phyloP scores from a whole-genome alignment of 2,113 vertebrate genomes.

The Myrmecobius fasciatus region DNA sequence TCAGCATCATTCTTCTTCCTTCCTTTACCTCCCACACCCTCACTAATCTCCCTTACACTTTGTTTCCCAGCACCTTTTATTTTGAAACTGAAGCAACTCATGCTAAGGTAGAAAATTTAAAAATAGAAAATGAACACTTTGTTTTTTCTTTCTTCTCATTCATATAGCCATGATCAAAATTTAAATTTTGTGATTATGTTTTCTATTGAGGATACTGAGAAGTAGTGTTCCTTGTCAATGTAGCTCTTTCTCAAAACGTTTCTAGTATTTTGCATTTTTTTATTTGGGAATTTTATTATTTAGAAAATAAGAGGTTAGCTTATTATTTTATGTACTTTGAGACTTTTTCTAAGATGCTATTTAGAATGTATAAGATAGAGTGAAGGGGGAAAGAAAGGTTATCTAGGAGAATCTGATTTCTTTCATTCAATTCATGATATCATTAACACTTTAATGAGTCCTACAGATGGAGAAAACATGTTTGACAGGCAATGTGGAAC shows the following conservation, averaged over 20 bases:
- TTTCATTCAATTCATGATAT: background rate
- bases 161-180: slow-evolving; percentile 17
- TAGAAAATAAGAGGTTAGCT: slow-evolving; percentile 47
- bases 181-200: slow-evolving; percentile 66
- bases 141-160: slow-evolving; percentile 28
- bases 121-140: slow-evolving; percentile 10
- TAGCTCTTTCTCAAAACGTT: background rate
- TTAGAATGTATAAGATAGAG: background rate
- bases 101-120: slow-evolving; percentile 36
- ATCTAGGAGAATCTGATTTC: background rate
- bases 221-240: slow-evolving; percentile 50
- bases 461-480: background rate
- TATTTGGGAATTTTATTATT: background rate
- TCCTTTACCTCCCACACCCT: background rate
- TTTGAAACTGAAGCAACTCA: slow-evolving; percentile 39
- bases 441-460: background rate
- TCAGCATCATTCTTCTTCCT: background rate
- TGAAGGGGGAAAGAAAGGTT: background rate
- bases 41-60: background rate
- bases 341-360: slow-evolving; percentile 13
- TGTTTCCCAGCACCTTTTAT: slow-evolving; percentile 38
- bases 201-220: slow-evolving; percentile 43
- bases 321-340: background rate
- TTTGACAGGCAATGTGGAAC: background rate
- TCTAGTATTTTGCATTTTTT: background rate